A percentile compares a stretch with the other conserved stretches of the same genome.
These are phyloP conservation scores for Notamacropus eugenii DNA, from an alignment of 2,797 vertebrate species.

Conservation along the genomic window DNA sequence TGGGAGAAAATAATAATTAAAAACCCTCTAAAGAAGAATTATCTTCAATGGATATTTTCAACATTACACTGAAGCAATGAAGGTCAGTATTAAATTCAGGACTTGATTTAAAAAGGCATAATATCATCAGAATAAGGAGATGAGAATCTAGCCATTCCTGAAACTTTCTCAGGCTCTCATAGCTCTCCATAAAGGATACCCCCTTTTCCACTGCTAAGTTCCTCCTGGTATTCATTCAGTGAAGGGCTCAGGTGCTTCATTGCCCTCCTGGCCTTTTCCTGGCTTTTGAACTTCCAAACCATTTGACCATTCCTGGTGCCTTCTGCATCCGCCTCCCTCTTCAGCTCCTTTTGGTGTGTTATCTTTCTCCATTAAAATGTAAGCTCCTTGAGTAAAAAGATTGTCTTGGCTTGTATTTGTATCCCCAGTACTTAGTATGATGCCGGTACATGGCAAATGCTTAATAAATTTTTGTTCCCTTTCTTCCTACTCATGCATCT, in stretches of 20 bases:
- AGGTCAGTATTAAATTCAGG: not conserved
- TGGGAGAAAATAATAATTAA: not conserved
- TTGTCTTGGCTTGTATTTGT: not conserved
- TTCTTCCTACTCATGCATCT: not conserved
- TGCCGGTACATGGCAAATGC: not conserved
- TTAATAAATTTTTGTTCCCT: not conserved
- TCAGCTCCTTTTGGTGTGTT: not conserved
- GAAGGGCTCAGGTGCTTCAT: not conserved
- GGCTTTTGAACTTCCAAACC: not conserved
- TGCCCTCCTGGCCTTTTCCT: not conserved
- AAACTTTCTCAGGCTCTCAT: not conserved
- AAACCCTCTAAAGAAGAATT: not conserved
- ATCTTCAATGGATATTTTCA: not conserved
- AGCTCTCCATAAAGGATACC: not conserved
- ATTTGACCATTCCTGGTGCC: not conserved
- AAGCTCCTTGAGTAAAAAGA: not conserved
- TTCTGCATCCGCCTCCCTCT: not conserved
- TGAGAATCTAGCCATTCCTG: not conserved
- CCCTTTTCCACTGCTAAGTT: not conserved
- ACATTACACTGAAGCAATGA: not conserved
- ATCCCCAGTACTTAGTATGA: not conserved
- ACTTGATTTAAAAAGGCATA: not conserved
- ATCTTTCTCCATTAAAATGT: not conserved
- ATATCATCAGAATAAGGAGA: not conserved
- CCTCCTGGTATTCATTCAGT: not conserved